Conservation (phyloP, 2,113 vertebrate genomes). For the Ptyas mucosa region DNA sequence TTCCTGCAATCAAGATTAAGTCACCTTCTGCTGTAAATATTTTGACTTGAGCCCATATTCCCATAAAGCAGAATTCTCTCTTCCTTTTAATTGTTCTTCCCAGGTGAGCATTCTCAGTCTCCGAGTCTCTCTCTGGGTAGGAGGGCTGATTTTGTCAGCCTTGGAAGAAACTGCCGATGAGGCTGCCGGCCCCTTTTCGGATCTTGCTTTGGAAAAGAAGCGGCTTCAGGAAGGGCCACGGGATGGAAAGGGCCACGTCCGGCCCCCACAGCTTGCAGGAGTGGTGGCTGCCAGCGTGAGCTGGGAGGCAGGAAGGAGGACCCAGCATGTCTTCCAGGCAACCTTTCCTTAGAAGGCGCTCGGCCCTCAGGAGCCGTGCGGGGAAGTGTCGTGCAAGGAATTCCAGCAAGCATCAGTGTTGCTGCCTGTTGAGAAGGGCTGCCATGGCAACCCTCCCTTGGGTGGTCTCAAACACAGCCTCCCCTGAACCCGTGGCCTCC, state of each 20-base stretch:
- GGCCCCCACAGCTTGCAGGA: conserved; percentile 12
- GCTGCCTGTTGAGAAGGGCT: conserved; percentile 51
- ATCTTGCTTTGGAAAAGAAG: conserved; percentile 1
- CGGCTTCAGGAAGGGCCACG: background rate
- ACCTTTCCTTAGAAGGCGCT: background rate
- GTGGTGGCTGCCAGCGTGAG: conserved; percentile 14
- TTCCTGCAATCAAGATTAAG: background rate
- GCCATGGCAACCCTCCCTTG: conserved; percentile 56
- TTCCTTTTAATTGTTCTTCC: background rate
- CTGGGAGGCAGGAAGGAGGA: conserved; percentile 19
- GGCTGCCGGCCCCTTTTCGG: background rate
- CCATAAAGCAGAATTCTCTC: background rate
- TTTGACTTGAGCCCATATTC: background rate
- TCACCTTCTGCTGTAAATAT: background rate
- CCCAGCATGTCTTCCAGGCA: conserved; percentile 14
- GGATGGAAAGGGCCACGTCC: background rate
- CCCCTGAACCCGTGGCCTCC: conserved; percentile 21
- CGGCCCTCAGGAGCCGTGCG: conserved; percentile 2
- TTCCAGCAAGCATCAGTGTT: conserved; percentile 31
- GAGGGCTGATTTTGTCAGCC: background rate
- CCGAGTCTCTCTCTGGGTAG: background rate
- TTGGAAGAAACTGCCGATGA: background rate
- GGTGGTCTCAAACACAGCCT: conserved; percentile 37
- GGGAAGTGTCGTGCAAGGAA: conserved; percentile 30
- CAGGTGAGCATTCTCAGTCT: background rate